Base-by-base conservation (phyloP, 2,113 vertebrate genomes). In the Epinephelus fuscoguttatus region DNA sequence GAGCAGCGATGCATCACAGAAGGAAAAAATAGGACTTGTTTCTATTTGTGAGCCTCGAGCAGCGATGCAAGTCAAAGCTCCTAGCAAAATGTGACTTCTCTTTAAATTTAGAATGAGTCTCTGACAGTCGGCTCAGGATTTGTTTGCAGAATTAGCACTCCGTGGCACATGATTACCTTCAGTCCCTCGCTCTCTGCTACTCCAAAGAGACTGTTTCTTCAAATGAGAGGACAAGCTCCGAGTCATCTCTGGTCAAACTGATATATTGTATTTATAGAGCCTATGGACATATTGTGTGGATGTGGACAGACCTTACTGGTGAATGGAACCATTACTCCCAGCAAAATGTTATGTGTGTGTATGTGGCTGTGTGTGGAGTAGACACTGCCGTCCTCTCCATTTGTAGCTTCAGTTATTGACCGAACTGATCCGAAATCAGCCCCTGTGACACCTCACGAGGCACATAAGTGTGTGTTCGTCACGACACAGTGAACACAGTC, bases 221-320 rank as follows among this genome's bases (percentile, higher is more conserved):
- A 49, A 84, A 27, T 40, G 10, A 79, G 49, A 60, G 64, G 75
- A 75, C 61, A 66, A 80, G 78, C 70, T 82, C 50, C 42, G 37
- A 60, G 76, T 84, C 76, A 52, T 50, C 25, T 80, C 45, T n/a
- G 85, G 75, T 86, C 52, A 75, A 66, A 89, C 50, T 87, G 69
- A 87, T 87, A 83, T 80, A 75, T 79, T 92, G 87, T 94, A 94
- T 95, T 95, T 94, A 94, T 93, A 90, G 84, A 93, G 91, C 17
- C 62, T 63, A 70, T 71, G 52, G 37, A 91, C 80, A 70, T 85
- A 25, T 86, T 91, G 73, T 85, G 50, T 82, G 70, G 86, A 64
- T 85, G 62, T 80, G 80, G 75, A 82, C 25, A 52, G 70, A 56
- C 25, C 67, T 57, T 45, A 71, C 56, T 67, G 82, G 61, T 9